Evolutionary conservation across 2,888 invertebrate genomes (phyloP).

Genomic region (Drosophila limbata): DNA sequence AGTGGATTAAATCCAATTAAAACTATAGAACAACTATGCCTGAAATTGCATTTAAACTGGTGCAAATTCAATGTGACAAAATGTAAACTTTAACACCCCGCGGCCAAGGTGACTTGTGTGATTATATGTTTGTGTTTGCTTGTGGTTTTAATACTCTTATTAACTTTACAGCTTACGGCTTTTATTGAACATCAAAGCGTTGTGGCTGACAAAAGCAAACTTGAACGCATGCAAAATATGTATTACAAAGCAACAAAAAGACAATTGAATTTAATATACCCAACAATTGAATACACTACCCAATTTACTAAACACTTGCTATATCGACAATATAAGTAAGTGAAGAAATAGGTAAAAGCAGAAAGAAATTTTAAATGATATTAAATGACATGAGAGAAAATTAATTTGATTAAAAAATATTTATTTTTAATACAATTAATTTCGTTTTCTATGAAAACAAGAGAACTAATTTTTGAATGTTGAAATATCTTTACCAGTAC

Average conservation of each 20-base stretch:
- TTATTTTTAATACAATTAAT: no score
- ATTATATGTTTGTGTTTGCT: constrained; percentile 9
- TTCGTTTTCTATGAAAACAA: no score
- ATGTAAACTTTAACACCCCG: constrained; percentile 8
- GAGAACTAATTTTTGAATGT: no score
- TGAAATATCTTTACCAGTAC: no score
- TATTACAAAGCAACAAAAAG: constrained; percentile 35
- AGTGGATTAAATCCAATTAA: constrained; percentile 53
- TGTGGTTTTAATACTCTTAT: constrained; percentile 52
- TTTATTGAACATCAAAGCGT: constrained; percentile 71
- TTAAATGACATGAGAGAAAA: no score
- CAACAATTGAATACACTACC: not conserved
- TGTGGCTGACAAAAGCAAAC: constrained; percentile 49
- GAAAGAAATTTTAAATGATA: no score
- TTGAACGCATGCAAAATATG: constrained; percentile 32
- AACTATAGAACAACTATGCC: constrained; percentile 28
- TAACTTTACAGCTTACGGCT: constrained; percentile 47
- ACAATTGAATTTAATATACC: not conserved
- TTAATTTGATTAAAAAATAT: no score
- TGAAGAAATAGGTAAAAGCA: not conserved
- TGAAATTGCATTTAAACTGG: constrained; percentile 38
- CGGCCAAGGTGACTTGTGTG: constrained; percentile 8
- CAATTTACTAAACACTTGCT: not conserved
- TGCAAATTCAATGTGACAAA: constrained; percentile 10
- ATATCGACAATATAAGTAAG: not conserved